phyloP scores from a whole-genome alignment of 2,113 vertebrate genomes.

The Chloropsis cyanopogon region DNA sequence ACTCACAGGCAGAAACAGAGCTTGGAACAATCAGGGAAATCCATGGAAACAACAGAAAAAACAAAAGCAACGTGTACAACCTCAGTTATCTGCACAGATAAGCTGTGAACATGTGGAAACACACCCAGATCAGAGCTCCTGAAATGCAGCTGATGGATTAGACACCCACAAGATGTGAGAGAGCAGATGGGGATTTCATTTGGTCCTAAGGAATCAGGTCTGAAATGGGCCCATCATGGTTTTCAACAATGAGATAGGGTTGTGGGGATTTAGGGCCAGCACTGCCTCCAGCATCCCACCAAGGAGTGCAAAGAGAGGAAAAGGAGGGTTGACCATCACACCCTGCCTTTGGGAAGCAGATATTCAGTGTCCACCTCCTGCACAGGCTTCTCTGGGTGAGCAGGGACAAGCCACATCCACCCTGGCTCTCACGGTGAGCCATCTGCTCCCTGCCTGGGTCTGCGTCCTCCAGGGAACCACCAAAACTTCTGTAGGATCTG shows the following conservation, averaged over 20 bases:
- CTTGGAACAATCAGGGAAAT: background rate
- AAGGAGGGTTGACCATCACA: background rate
- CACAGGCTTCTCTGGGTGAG: background rate
- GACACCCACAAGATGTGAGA: background rate
- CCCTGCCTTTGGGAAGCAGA: background rate
- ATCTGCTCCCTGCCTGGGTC: background rate
- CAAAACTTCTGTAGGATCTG: background rate
- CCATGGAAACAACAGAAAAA: background rate
- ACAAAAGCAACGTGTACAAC: background rate
- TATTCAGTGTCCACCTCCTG: background rate
- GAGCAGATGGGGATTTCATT: background rate
- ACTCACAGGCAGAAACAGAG: background rate
- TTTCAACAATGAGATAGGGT: background rate
- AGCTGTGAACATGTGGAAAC: background rate
- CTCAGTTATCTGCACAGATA: background rate
- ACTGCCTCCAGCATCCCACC: background rate
- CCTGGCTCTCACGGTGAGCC: background rate
- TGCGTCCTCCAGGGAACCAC: background rate
- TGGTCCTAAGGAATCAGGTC: background rate
- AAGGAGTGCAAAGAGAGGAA: background rate
- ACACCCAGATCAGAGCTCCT: background rate
- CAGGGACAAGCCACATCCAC: background rate
- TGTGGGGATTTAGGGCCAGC: background rate
- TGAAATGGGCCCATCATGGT: background rate
- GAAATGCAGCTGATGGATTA: background rate